Conservation (phyloP, 2,888 invertebrate genomes). For the Drosophila macrospina region DNA sequence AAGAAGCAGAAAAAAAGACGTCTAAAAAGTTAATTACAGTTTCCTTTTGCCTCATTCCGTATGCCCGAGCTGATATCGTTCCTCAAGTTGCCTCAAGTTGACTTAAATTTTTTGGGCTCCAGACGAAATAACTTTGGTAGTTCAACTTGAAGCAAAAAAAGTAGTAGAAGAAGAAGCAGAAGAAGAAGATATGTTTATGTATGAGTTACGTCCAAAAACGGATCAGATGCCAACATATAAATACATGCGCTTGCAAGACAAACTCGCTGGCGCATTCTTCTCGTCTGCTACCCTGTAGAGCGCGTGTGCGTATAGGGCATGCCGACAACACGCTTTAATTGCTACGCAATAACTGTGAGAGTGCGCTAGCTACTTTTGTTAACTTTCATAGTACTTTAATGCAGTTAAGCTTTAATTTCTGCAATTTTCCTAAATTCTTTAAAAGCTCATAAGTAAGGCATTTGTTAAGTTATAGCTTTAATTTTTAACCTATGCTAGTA, state of each 20-base stretch:
- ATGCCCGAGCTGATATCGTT: slow-evolving; percentile 44
- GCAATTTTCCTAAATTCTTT: too few relatives aligned
- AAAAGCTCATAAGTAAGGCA: background rate
- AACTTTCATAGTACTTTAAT: too few relatives aligned
- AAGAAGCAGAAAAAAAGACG: too few relatives aligned
- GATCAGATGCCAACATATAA: slow-evolving; percentile 17
- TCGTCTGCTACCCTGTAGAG: slow-evolving; percentile 3
- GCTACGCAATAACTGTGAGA: too few relatives aligned
- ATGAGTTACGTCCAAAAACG: slow-evolving; percentile 25
- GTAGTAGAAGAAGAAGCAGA: too few relatives aligned
- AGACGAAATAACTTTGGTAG: slow-evolving; percentile 18
- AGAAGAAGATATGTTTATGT: too few relatives aligned
- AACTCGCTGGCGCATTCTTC: slow-evolving; percentile 25
- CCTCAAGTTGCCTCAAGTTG: background rate
- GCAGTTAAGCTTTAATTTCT: too few relatives aligned
- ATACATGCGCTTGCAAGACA: slow-evolving; percentile 10
- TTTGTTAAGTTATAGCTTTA: background rate
- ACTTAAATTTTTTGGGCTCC: slow-evolving; percentile 16
- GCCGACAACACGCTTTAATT: too few relatives aligned
- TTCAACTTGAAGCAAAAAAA: slow-evolving; percentile 2
- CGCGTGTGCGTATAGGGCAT: background rate
- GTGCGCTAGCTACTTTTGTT: too few relatives aligned
- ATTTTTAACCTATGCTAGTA: background rate
- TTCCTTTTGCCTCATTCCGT: slow-evolving; percentile 52
- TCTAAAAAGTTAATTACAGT: slow-evolving; percentile 30